These are phyloP conservation scores for Ispidina lecontei DNA, from an alignment of 2,797 vertebrate species.

Conservation along the genomic window DNA sequence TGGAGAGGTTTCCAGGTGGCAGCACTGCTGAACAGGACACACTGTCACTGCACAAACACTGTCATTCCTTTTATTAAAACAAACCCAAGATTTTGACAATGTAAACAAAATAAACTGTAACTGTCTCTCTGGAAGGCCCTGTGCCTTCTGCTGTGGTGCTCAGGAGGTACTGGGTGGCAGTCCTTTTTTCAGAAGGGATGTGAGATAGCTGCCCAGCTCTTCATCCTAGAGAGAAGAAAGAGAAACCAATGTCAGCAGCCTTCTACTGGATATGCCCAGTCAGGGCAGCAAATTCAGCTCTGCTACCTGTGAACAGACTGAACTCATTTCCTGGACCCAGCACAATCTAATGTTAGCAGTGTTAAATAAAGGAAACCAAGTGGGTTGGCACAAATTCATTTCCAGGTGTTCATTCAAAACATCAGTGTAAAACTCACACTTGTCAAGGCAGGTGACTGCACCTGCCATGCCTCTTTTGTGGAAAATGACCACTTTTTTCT, in stretches of 20 bases:
- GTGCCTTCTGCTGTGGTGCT: background rate
- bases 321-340: background rate
- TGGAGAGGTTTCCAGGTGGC: fast-evolving
- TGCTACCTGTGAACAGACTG: background rate
- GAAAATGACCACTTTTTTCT: background rate
- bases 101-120: background rate
- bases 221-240: constrained; percentile 83
- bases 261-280: fast-evolving
- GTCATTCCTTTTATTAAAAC: constrained; percentile 20
- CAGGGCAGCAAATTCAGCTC: background rate
- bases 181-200: constrained; percentile 91
- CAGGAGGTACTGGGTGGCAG: constrained; percentile 83
- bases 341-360: fast-evolving
- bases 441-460: background rate
- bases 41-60: background rate
- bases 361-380: background rate
- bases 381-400: too few species aligned
- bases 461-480: background rate
- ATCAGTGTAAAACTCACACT: fast-evolving
- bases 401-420: background rate
- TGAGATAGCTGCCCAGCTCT: constrained; percentile 94
- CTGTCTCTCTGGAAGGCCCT: fast-evolving
- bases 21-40: background rate
- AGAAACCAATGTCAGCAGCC: background rate
- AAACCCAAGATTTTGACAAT: background rate